A percentile compares a stretch with the other conserved stretches of the same genome.
phyloP scores from a whole-genome alignment of 2,797 vertebrate genomes.

The Clarias laeviceps region DNA sequence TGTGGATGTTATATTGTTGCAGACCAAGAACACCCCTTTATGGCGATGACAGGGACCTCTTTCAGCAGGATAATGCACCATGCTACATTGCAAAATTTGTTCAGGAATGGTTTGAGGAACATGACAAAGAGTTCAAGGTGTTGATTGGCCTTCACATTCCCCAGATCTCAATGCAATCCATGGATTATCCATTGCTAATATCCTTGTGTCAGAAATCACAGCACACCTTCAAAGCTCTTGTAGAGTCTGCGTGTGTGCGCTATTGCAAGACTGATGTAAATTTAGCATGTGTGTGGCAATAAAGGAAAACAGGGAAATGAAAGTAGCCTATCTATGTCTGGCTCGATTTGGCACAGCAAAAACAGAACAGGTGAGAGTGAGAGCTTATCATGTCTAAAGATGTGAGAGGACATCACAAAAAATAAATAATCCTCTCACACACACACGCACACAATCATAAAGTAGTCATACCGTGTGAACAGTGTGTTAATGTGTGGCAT shows the following conservation, averaged over 20 bases:
- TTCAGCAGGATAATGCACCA: no score
- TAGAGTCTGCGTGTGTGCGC: not conserved
- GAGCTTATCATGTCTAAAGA: constrained; percentile 50
- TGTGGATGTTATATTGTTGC: no score
- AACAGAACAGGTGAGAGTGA: constrained; percentile 41
- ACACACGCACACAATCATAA: constrained; percentile 22
- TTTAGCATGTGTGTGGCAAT: constrained; percentile 46
- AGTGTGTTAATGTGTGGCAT: constrained; percentile 16
- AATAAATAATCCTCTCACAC: constrained; percentile 21
- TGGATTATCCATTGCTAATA: no score
- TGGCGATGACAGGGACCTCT: no score
- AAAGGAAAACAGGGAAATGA: constrained; percentile 37
- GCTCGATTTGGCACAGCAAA: constrained; percentile 20
- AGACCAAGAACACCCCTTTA: no score
- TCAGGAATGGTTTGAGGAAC: no score
- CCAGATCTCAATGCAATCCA: no score
- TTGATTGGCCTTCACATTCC: no score
- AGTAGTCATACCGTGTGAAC: not conserved
- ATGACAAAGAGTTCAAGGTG: no score
- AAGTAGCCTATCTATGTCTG: constrained; percentile 14
- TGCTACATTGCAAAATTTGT: no score
- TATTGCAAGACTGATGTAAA: constrained; percentile 43
- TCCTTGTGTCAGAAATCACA: no score
- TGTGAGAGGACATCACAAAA: constrained; percentile 35
- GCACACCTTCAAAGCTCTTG: no score